Evolutionary conservation across 2,113 vertebrate species (phyloP).

Genomic region (Morone chrysops): DNA sequence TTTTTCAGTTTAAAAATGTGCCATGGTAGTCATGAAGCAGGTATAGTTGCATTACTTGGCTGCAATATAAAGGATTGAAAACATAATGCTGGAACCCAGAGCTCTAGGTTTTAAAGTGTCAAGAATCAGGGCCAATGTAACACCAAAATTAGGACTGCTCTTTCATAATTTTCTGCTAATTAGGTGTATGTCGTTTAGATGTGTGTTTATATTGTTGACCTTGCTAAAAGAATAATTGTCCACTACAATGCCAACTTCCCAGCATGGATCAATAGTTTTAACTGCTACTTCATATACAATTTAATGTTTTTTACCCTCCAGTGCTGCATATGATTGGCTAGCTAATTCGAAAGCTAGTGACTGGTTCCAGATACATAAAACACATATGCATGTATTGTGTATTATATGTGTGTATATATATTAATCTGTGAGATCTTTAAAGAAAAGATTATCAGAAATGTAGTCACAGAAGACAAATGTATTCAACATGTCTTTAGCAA

Average conservation of each 20-base stretch:
- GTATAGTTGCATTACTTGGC: neutral
- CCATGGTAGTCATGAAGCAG: neutral
- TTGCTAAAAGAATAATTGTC: neutral
- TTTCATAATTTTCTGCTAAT: neutral
- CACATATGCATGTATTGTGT: neutral
- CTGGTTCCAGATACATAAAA: neutral
- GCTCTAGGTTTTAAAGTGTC: neutral
- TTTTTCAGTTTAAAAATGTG: no score
- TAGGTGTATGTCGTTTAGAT: neutral
- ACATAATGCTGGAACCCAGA: neutral
- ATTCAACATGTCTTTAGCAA: neutral
- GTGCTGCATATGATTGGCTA: neutral
- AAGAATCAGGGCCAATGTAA: neutral
- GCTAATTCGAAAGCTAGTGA: neutral
- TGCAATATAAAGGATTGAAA: neutral
- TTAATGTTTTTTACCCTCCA: neutral
- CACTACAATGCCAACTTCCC: neutral
- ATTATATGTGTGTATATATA: no score
- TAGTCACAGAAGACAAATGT: neutral
- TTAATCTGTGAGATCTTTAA: neutral
- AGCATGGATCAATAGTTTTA: neutral
- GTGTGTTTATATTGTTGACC: neutral
- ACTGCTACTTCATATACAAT: neutral
- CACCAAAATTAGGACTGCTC: neutral
- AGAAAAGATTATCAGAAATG: neutral